These are phyloP conservation scores for Variabilichromis moorii DNA, from an alignment of 2,113 vertebrate species.

Conservation along the genomic window DNA sequence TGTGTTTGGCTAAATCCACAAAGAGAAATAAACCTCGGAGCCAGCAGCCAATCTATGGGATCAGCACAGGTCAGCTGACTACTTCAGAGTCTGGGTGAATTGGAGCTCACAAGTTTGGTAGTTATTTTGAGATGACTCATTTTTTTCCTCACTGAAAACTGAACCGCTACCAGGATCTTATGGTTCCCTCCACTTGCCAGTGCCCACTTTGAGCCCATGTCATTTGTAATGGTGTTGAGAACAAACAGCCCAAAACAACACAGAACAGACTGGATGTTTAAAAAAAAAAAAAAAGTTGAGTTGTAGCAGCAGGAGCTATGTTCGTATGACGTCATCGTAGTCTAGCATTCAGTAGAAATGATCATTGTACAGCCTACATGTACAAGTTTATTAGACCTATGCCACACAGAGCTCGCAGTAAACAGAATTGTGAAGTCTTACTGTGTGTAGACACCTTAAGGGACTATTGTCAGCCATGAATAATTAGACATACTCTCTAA, in stretches of 20 bases:
- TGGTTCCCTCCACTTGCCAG: background rate
- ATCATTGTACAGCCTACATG: background rate
- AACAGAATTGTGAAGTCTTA: background rate
- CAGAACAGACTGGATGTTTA: background rate
- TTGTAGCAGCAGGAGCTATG: background rate
- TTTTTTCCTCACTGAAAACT: background rate
- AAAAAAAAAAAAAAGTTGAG: background rate
- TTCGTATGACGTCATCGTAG: accelerated
- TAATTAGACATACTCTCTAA: background rate
- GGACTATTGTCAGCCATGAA: background rate
- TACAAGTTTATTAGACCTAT: background rate
- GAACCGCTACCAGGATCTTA: background rate
- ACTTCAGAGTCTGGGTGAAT: background rate
- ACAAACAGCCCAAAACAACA: background rate
- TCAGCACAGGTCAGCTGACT: background rate
- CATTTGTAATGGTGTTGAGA: background rate
- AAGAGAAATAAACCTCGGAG: background rate
- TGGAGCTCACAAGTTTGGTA: background rate
- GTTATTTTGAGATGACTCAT: background rate
- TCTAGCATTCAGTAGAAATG: background rate
- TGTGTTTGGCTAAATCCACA: background rate
- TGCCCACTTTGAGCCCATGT: background rate
- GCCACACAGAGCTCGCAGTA: background rate
- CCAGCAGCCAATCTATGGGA: background rate
- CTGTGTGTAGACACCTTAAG: background rate